Base-by-base conservation (phyloP, 2,888 invertebrate species). In the Cataglyphis albicans region DNA sequence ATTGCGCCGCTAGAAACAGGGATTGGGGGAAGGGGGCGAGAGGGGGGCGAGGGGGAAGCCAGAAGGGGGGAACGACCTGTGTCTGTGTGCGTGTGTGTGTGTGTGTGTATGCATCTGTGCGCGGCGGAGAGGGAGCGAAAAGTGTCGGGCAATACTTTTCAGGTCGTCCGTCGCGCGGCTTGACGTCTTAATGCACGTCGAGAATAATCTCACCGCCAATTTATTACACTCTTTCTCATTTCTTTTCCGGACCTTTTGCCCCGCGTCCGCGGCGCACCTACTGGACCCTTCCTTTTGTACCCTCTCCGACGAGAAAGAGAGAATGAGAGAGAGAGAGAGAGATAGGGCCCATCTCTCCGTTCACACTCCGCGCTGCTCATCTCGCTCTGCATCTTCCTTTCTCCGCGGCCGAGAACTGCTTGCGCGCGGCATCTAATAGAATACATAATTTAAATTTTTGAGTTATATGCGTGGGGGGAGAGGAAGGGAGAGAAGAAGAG, bases 161-260 rank as follows among this genome's bases (percentile, higher is more conserved):
- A 94, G 91, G 93, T 92, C 93, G 93, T 92, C 91, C 93, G 93
- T 92, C 94, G 94, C 94, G 93, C 94, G 91, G 94, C 94, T 94
- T 94, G 94, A 94, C 94, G 94, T 94, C 94, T 94, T 94, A 94
- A 94, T 94, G 94, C 94, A 94, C 93, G 94, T 94, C 94, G 93
- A 91, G 94, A 94, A 94, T 94, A 94, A 94, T 94, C 94, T 94
- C 92, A 93, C 93, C 93, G 93, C 94, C 94, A 94, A 94, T 94
- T 94, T 94, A 94, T 94, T 94, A 94, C 93, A 93, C 94, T 93
- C 94, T 94, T 94, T 94, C 94, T 94, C 94, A 93, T 94, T 94
- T 94, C 94, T 94, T 92, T 89, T 90, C 89, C 84, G 82, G 87
- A 82, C 86, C 86, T 70, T 67, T 84, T 65, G 68, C 80, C 72